Evolutionary conservation across 1,140 invertebrate species (phyloP), one percentile per base, ranked within the genome.

Genomic region (Plodia interpunctella): DNA sequence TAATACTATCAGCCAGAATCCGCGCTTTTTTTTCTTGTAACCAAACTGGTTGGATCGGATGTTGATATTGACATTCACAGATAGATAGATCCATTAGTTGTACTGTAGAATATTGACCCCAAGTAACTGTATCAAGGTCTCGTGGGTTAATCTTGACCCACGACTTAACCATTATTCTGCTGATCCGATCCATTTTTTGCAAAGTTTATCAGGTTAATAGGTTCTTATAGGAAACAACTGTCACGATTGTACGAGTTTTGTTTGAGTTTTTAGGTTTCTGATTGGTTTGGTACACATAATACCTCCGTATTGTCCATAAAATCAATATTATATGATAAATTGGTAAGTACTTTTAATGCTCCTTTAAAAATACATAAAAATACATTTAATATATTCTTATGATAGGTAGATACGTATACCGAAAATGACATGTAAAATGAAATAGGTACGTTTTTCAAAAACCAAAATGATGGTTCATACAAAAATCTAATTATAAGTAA

Each of bases 121-220:
- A 25, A 9, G 51, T 53, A 53, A 53, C 51, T 53, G 51, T 53
- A 44, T 44, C 13, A 53, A 53, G 51, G 51, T 32, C 30, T 32
- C 11, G 11, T 11, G 9, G 11, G 30, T 15, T 20, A 53, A 21
- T 25, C 13, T 44, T 21, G 51, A 21, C 51, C 51, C 13, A 20
- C 19, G 51, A n/a, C n/a, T 15, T 5, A 51, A 0, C 5, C 49
- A 13, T 53, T 53, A 53, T 25, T n/a, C 25, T 25, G 51, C 9
- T 25, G 21, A 25, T 53, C 20, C 13, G 9, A 52, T 25, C 51
- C 20, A 28, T 53, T 25, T 53, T 53, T 25, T 53, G 13, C 10
- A 53, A 5, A 19, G n/a, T 53, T 53, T 15, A 53, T 20, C 5
- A 53, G 51, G 51, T 53, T 25, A 53, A 53, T 53, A 25, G 51